Conservation (phyloP, 2,113 vertebrate genomes). For the Hypomesus transpacificus region DNA sequence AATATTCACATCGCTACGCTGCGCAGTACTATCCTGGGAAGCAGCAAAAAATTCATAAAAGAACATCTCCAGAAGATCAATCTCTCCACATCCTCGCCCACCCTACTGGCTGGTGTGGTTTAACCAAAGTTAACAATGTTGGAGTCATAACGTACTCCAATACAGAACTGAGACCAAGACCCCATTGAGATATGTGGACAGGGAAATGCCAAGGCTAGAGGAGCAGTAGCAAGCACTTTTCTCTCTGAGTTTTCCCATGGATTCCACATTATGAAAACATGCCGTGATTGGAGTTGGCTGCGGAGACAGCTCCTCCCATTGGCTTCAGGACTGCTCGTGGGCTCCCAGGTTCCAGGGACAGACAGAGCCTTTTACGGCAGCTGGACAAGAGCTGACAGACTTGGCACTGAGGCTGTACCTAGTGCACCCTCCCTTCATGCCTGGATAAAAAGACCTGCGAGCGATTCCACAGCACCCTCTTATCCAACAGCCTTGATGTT, state of each 20-base stretch:
- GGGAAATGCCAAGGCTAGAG: conserved; percentile 12
- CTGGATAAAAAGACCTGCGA: conserved; percentile 35
- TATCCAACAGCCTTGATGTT: conserved; percentile 37
- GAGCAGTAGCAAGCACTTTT: conserved; percentile 8
- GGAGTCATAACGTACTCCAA: neutral
- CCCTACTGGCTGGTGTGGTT: neutral
- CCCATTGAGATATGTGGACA: conserved; percentile 12
- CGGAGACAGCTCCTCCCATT: conserved; percentile 22
- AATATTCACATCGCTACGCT: neutral
- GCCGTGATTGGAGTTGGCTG: conserved; percentile 26
- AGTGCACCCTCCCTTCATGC: conserved; percentile 30
- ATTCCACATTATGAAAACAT: conserved; percentile 32
- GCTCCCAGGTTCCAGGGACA: conserved; percentile 32
- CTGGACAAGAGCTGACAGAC: conserved; percentile 6
- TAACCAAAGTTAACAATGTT: neutral
- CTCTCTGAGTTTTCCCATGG: conserved; percentile 34
- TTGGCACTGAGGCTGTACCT: conserved; percentile 26
- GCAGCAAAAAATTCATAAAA: too few relatives aligned
- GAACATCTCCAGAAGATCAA: neutral
- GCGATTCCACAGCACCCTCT: conserved; percentile 53
- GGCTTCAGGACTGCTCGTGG: neutral
- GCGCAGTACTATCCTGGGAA: too few relatives aligned
- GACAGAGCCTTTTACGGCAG: conserved; percentile 51
- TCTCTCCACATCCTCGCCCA: neutral
- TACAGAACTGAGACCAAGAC: neutral